Conservation (phyloP, 2,797 vertebrate species). For the Lates japonicus region DNA sequence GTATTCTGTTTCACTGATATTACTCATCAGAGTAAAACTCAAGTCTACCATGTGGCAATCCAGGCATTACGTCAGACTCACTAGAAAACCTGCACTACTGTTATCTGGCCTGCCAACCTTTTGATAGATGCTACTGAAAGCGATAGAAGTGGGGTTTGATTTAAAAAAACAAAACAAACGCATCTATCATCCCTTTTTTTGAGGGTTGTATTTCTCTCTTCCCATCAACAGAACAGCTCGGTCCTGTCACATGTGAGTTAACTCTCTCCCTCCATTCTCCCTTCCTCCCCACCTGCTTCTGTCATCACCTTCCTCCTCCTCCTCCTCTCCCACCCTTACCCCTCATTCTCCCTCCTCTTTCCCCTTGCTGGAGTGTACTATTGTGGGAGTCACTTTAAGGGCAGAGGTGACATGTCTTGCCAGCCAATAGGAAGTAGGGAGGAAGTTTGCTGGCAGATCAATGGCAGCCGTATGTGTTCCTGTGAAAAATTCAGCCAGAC, state of each 20-base stretch:
- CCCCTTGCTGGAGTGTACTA: constrained; percentile 52
- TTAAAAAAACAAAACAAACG: constrained; percentile 29
- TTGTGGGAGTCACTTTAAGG: constrained; percentile 69
- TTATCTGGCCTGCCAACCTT: constrained; percentile 37
- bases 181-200: constrained; percentile 70
- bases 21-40: constrained; percentile 43
- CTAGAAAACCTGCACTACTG: constrained; percentile 46
- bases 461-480: constrained; percentile 61
- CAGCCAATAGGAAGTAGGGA: constrained; percentile 70
- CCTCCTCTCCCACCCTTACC: background rate
- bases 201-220: constrained; percentile 82
- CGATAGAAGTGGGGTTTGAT: constrained; percentile 44
- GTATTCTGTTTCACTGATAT: constrained; percentile 12
- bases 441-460: constrained; percentile 71
- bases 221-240: constrained; percentile 88
- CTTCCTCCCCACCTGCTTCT: constrained; percentile 72
- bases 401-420: constrained; percentile 66
- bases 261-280: constrained; percentile 75
- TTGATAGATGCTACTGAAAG: constrained; percentile 43
- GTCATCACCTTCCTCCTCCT: constrained; percentile 57
- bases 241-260: constrained; percentile 91
- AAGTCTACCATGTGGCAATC: background rate
- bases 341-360: constrained; percentile 12
- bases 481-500: constrained; percentile 85
- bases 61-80: constrained; percentile 1